These are phyloP conservation scores for Hylia prasina DNA, from an alignment of 2,113 vertebrate species.

Conservation along the genomic window DNA sequence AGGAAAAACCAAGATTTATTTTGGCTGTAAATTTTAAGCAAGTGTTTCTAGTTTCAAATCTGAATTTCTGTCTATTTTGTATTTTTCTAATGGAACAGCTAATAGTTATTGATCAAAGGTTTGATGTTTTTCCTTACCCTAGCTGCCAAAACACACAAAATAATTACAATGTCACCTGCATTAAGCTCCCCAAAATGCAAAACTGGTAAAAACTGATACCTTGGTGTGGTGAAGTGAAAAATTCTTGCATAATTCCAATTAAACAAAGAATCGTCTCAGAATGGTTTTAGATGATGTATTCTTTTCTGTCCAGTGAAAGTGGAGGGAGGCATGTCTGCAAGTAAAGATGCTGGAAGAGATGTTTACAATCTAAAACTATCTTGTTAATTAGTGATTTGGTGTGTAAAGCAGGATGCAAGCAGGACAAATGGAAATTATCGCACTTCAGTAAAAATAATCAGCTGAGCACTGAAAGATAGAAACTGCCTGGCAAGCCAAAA, in stretches of 20 bases:
- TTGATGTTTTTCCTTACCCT: background rate
- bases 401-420: slow-evolving; percentile 1
- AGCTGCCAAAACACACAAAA: background rate
- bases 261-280: background rate
- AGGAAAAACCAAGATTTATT: background rate
- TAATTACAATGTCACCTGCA: background rate
- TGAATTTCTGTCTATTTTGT: background rate
- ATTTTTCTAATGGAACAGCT: background rate
- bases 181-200: background rate
- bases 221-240: background rate
- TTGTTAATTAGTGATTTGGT: background rate
- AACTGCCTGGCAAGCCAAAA: background rate
- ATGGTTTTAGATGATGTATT: background rate
- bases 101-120: background rate
- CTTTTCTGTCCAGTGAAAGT: background rate
- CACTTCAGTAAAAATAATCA: slow-evolving; percentile 4
- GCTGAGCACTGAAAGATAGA: background rate
- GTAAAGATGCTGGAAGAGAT: background rate
- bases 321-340: background rate
- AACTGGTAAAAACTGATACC: background rate
- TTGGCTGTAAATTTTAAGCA: background rate
- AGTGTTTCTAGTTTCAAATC: background rate
- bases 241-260: background rate
- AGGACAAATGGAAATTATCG: slow-evolving; percentile 14
- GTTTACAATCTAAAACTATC: background rate